phyloP scores from a whole-genome alignment of 2,797 vertebrate genomes.

The Pteropus rufus region DNA sequence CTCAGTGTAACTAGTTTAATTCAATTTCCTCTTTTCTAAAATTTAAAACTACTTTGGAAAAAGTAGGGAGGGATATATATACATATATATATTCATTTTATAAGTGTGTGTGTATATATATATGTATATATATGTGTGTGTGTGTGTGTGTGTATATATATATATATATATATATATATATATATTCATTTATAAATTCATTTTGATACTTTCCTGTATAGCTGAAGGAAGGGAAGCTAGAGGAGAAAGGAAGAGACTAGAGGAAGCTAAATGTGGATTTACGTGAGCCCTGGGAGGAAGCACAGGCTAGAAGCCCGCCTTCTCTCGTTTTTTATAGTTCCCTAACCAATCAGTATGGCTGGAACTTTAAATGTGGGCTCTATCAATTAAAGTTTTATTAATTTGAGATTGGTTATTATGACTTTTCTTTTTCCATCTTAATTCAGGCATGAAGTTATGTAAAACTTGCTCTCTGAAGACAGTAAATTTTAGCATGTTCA shows the following conservation, averaged over 20 bases:
- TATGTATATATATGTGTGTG: background rate
- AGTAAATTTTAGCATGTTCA: slow-evolving; percentile 33
- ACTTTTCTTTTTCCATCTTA: background rate
- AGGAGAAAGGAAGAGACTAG: background rate
- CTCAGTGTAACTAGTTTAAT: background rate
- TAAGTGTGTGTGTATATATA: no score
- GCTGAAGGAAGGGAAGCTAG: slow-evolving; percentile 19
- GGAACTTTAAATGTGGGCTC: background rate
- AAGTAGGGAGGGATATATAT: background rate
- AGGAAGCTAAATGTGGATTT: background rate
- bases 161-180: no score
- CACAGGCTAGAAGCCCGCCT: background rate
- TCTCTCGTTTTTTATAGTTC: background rate
- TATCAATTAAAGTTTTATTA: background rate
- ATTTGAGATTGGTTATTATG: background rate
- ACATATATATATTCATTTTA: background rate
- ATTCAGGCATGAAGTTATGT: background rate
- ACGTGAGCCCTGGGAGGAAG: background rate
- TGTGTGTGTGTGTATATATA: no score
- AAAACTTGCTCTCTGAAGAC: background rate
- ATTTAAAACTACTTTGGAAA: background rate
- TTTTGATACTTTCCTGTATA: background rate
- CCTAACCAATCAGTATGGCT: background rate
- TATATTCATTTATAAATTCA: background rate
- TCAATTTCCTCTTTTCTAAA: background rate